Evolutionary conservation across 1,140 invertebrate species (phyloP).

Genomic region (Ips typographus): DNA sequence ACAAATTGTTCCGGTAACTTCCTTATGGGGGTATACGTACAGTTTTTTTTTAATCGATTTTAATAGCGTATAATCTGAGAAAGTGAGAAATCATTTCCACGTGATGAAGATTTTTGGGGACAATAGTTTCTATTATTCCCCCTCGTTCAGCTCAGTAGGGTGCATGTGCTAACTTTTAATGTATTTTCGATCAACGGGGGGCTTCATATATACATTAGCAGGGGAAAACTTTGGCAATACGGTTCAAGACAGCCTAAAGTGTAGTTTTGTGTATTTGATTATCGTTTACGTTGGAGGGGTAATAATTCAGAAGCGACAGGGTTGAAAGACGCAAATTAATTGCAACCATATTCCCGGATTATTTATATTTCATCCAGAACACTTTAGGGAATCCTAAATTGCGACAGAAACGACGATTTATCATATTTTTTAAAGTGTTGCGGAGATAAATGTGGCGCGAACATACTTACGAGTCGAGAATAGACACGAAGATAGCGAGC

Average conservation of each 20-base stretch:
- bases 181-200: slow-evolving; percentile 22
- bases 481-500: slow-evolving; percentile 14
- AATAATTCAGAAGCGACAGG: too few relatives aligned
- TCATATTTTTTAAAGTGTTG: slow-evolving; percentile 18
- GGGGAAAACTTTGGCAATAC: slow-evolving; percentile 27
- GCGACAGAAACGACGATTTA: slow-evolving; percentile 5
- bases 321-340: slow-evolving; percentile 9
- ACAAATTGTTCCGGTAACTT: slow-evolving; percentile 18
- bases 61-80: slow-evolving; percentile 20
- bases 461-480: slow-evolving; percentile 20
- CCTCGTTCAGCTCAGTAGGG: slow-evolving; percentile 13
- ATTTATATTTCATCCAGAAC: slow-evolving; percentile 20
- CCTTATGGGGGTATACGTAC: slow-evolving; percentile 8
- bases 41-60: slow-evolving; percentile 6
- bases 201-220: not conserved
- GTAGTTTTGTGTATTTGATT: not conserved
- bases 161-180: slow-evolving; percentile 31
- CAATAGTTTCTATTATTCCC: slow-evolving; percentile 35
- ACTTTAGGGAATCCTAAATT: slow-evolving; percentile 5
- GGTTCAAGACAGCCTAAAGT: slow-evolving; percentile 9
- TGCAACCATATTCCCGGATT: slow-evolving; percentile 2
- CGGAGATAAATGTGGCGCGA: slow-evolving; percentile 14
- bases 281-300: too few relatives aligned
- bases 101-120: not conserved
- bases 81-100: slow-evolving; percentile 10